Base-by-base conservation (phyloP, 2,797 vertebrate genomes). In the Chelonia mydas region DNA sequence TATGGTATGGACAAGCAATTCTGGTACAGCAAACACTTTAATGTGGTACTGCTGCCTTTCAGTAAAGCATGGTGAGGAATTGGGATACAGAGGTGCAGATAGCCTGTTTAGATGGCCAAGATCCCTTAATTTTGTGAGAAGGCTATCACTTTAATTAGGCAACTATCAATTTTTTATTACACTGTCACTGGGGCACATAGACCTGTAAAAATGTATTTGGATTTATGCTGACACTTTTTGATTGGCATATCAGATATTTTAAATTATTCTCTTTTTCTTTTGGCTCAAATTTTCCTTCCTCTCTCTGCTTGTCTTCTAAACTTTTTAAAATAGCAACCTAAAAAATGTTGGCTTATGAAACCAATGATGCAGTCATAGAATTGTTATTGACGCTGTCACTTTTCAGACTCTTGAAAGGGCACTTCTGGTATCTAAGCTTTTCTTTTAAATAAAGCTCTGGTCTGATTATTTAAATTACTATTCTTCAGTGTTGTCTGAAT, bases 341-440 rank as follows among this genome's bases (percentile, higher is more conserved):
- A 0, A 0, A 27, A 57, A 65, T 28, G 15, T 31, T 77, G 27
- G 59, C 51, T 49, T 92, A 50, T 68, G 54, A 12, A 84, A 3
- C 1, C 54, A 16, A 3, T 51, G 47, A 16, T 49, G 21, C 49
- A 0, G 0, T 23, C 15, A 45, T 0, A 0, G 31, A 82, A 78
- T 1, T 81, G 31, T 88, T 94, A 33, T 25, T 4, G 83, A 47
- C 9, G 4, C 2, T 6, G 50, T 90, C 15, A 4, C 17, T 81
- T 53, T 77, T 49, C 45, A 49, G 13, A 49, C 74, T 88, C 91
- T 68, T 78, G 17, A 88, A 28, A 81, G 13, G 45, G 74, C 25
- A 31, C 89, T 89, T 92, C 5, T 80, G 81, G 76, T 84, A 92
- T n/a, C 19, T 1, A 2, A 3, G 1, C 54, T 76, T 76, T 23